Conservation (phyloP, 2,888 invertebrate genomes). For the Prostheceraeus crozeri region DNA sequence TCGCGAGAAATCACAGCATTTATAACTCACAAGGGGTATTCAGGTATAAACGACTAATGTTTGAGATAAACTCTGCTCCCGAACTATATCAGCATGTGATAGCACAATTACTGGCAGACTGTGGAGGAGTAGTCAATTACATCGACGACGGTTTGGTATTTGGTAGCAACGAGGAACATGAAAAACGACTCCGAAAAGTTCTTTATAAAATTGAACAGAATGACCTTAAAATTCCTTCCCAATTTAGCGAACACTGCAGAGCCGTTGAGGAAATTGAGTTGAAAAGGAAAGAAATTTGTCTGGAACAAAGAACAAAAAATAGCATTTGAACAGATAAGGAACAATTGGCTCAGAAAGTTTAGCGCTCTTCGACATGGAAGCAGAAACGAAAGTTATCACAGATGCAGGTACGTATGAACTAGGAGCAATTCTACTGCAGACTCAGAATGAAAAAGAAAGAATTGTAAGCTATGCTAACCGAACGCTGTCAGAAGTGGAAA, state of each 20-base stretch:
- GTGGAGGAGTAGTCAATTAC: conserved; percentile 39
- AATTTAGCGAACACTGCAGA: conserved; percentile 40
- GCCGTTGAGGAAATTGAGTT: conserved; percentile 34
- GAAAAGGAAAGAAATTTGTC: conserved; percentile 26
- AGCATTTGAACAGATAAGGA: conserved; percentile 32
- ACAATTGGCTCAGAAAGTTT: no score
- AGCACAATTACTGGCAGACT: conserved; percentile 35
- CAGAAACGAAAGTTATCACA: conserved; percentile 14
- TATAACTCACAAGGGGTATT: conserved; percentile 42
- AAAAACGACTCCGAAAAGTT: conserved; percentile 36
- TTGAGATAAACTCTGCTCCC: conserved; percentile 42
- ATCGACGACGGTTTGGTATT: conserved; percentile 42
- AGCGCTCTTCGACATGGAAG: no score
- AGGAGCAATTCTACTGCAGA: conserved; percentile 34
- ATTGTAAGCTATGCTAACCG: no score
- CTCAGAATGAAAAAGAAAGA: conserved; percentile 24
- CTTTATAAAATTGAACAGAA: conserved; percentile 36
- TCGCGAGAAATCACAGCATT: conserved; percentile 44
- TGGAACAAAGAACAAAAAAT: conserved; percentile 35
- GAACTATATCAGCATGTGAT: conserved; percentile 42
- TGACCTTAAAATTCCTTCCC: conserved; percentile 40
- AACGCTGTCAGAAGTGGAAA: no score
- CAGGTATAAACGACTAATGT: conserved; percentile 42
- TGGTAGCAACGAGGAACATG: conserved; percentile 40
- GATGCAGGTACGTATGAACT: conserved; percentile 35